phyloP scores from a whole-genome alignment of 2,888 invertebrate genomes.

The Bombyx huttoni region DNA sequence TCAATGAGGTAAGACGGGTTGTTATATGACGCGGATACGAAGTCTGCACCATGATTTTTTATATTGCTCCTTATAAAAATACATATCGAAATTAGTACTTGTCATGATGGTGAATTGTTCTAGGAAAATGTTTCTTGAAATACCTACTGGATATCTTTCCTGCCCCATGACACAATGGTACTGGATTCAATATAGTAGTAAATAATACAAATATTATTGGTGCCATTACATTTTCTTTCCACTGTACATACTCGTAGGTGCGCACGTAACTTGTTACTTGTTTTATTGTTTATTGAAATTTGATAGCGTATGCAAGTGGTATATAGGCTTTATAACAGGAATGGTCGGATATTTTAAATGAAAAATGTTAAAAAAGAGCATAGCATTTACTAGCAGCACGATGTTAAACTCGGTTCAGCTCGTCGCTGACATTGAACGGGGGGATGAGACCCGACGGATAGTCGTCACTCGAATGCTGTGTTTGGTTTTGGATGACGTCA shows the following conservation, averaged over 20 bases:
- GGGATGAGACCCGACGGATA: too few relatives aligned
- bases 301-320: slow-evolving; percentile 2
- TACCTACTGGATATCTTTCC: neutral
- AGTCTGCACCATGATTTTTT: too few relatives aligned
- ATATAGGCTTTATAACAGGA: neutral
- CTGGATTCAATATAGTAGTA: neutral
- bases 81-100: too few relatives aligned
- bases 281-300: neutral
- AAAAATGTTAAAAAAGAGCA: neutral
- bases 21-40: too few relatives aligned
- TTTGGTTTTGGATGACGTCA: neutral
- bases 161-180: neutral
- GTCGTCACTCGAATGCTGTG: neutral
- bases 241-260: neutral
- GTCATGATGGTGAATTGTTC: neutral
- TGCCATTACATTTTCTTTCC: too few relatives aligned
- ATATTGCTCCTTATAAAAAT: too few relatives aligned
- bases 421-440: too few relatives aligned
- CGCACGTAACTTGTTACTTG: neutral
- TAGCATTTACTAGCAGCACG: neutral
- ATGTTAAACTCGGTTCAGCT: too few relatives aligned
- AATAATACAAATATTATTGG: too few relatives aligned
- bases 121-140: neutral
- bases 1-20: too few relatives aligned
- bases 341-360: neutral